Percentiles rank a stretch among this genome's conserved stretches.
Evolutionary conservation across 2,888 invertebrate species (phyloP).

Genomic region (Campoletis raptor): DNA sequence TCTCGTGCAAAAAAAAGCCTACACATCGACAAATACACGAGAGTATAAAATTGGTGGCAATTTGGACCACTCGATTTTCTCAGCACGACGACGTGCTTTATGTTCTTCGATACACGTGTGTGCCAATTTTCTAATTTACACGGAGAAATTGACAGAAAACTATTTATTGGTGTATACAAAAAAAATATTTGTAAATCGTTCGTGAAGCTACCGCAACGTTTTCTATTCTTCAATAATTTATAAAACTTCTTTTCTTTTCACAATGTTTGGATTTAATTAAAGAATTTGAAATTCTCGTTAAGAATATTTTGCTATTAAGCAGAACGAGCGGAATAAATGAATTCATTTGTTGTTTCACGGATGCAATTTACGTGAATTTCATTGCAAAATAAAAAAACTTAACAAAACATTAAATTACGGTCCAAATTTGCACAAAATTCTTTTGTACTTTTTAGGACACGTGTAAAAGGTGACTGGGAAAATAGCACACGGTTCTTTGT

Average conservation of each 20-base stretch:
- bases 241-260: neutral
- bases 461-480: constrained; percentile 41
- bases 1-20: neutral
- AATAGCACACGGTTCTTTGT: constrained; percentile 49
- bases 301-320: neutral
- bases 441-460: constrained; percentile 2
- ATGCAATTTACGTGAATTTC: neutral
- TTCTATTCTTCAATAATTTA: neutral
- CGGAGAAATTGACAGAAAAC: neutral
- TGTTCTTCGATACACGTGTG: neutral
- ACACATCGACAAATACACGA: neutral
- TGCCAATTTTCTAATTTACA: neutral
- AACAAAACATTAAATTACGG: neutral
- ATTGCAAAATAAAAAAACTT: neutral
- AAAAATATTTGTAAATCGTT: neutral
- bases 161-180: neutral
- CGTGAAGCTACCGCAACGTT: neutral
- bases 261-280: neutral
- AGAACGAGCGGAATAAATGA: neutral
- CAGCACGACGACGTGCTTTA: neutral
- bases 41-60: neutral
- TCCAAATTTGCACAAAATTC: neutral
- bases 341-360: neutral
- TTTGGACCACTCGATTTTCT: constrained; percentile 14
- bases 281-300: neutral